Conservation (phyloP, 1,140 invertebrate genomes). For the Zaprionus taronus region DNA sequence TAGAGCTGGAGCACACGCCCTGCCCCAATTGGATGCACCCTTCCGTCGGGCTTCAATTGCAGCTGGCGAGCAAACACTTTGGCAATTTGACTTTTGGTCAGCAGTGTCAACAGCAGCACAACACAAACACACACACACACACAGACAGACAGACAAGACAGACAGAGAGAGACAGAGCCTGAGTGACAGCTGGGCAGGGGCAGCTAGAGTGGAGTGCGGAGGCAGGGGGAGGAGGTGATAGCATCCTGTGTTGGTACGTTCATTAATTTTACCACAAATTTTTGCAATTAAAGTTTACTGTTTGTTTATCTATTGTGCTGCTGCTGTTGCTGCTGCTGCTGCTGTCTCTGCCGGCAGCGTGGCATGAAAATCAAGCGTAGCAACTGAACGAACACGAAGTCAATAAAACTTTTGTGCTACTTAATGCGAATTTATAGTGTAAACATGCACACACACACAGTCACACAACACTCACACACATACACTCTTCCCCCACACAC, state of each 20-base stretch:
- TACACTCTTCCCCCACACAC: constrained; percentile 1
- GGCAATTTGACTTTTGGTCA: constrained; percentile 80
- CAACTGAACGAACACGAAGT: constrained; percentile 66
- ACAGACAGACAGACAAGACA: constrained; percentile 3
- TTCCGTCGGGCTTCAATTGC: constrained; percentile 45
- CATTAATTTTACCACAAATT: constrained; percentile 82
- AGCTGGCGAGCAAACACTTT: constrained; percentile 76
- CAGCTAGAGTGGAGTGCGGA: not conserved
- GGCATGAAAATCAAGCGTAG: constrained; percentile 72
- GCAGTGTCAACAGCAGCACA: constrained; percentile 70
- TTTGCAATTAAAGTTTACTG: constrained; percentile 82
- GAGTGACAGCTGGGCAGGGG: not conserved
- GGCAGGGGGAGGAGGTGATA: not conserved
- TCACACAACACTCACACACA: constrained; percentile 20
- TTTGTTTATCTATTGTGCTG: constrained; percentile 77
- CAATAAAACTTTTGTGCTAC: constrained; percentile 82
- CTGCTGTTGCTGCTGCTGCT: not conserved
- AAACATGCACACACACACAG: constrained; percentile 70
- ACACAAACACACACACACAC: constrained; percentile 40
- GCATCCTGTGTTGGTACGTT: constrained; percentile 51
- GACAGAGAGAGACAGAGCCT: not conserved
- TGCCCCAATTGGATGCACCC: constrained; percentile 47
- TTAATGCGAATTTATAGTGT: constrained; percentile 83
- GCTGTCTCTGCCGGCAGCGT: constrained; percentile 5
- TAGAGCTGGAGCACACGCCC: constrained; percentile 36